phyloP scores from a whole-genome alignment of 2,113 vertebrate genomes.

The Felis chaus region DNA sequence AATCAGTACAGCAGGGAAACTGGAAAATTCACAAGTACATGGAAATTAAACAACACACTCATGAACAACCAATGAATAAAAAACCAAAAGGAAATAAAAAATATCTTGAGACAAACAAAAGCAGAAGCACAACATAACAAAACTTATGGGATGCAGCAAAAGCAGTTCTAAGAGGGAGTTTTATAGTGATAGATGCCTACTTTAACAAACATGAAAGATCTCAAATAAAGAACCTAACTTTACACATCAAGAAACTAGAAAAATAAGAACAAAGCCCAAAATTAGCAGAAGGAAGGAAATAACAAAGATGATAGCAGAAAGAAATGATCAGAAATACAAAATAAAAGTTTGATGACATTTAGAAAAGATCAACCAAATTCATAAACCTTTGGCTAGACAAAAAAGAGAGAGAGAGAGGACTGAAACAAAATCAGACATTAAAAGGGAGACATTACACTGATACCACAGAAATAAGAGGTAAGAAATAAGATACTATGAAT shows the following conservation, averaged over 20 bases:
- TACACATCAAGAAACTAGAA: not conserved
- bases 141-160: not conserved
- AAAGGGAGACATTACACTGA: not conserved
- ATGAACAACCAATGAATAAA: not conserved
- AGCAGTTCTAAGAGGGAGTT: not conserved
- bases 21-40: not conserved
- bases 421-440: not conserved
- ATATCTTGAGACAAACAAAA: not conserved
- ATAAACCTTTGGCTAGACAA: not conserved
- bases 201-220: not conserved
- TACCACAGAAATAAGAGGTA: not conserved
- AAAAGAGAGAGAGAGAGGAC: not conserved
- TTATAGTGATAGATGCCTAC: not conserved
- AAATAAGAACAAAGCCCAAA: not conserved
- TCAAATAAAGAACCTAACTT: not conserved
- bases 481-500: not conserved
- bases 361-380: not conserved
- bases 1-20: not conserved
- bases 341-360: not conserved
- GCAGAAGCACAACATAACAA: not conserved
- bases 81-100: not conserved
- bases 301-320: not conserved
- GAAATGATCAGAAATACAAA: not conserved
- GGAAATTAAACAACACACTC: not conserved
- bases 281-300: not conserved